Conservation (phyloP, 2,797 vertebrate genomes). For the Spea hammondii region DNA sequence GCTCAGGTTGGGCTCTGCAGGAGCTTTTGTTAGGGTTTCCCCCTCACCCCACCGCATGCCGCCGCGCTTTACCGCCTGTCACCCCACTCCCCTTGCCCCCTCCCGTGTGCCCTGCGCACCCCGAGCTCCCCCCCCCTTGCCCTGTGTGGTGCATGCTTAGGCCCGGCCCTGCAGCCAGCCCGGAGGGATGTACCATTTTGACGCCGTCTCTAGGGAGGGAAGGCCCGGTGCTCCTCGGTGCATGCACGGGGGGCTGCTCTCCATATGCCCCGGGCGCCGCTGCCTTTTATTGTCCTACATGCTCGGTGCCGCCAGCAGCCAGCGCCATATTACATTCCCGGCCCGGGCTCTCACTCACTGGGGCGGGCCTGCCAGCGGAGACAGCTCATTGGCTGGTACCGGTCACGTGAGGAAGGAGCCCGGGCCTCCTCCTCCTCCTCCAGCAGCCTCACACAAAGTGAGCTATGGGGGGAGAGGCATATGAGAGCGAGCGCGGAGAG, state of each 20-base stretch:
- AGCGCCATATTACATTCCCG: slow-evolving; percentile 47
- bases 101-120: background rate
- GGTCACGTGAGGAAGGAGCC: slow-evolving; percentile 11
- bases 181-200: slow-evolving; percentile 36
- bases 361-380: slow-evolving; percentile 9
- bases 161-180: slow-evolving; percentile 5
- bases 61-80: too few relatives aligned
- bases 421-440: background rate
- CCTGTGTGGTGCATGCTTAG: slow-evolving; percentile 1
- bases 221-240: background rate
- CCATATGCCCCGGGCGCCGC: slow-evolving; percentile 22
- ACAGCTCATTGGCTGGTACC: background rate
- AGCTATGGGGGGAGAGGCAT: background rate
- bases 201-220: background rate
- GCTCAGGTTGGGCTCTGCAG: too few relatives aligned
- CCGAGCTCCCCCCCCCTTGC: background rate
- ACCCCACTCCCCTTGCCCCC: background rate
- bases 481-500: background rate
- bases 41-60: too few relatives aligned
- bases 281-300: slow-evolving; percentile 44
- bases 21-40: too few relatives aligned
- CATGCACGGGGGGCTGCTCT: slow-evolving; percentile 28
- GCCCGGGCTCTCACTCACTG: slow-evolving; percentile 15
- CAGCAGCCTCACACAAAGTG: slow-evolving; percentile 16
- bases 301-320: slow-evolving; percentile 32